A percentile compares a stretch with the other conserved stretches of the same genome.
Evolutionary conservation across 2,113 vertebrate species (phyloP).

Genomic region (Sceloporus tristichus): DNA sequence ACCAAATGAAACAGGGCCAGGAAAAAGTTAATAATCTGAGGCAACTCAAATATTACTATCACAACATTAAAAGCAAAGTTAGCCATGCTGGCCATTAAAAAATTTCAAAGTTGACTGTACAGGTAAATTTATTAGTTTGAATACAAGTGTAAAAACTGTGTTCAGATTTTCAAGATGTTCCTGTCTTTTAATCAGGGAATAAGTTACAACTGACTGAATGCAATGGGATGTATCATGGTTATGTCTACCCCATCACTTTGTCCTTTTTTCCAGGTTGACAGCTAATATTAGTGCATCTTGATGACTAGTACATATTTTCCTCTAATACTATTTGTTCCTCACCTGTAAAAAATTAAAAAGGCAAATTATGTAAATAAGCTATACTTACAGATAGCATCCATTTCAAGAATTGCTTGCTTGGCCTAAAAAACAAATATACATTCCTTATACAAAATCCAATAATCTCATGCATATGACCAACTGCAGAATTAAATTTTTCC

Average conservation of each 20-base stretch:
- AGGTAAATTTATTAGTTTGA: no score
- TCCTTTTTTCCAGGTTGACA: neutral
- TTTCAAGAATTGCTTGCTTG: slow-evolving; percentile 97
- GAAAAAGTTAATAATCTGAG: no score
- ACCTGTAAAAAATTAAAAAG: slow-evolving; percentile 3
- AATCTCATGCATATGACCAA: neutral
- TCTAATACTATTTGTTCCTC: neutral
- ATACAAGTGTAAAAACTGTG: no score
- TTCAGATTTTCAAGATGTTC: neutral
- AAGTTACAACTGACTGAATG: no score
- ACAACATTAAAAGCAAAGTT: no score
- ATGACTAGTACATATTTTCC: neutral
- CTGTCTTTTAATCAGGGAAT: no score
- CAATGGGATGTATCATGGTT: no score
- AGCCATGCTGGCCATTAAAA: no score
- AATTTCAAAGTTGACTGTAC: no score
- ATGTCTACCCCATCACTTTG: neutral
- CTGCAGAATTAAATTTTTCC: neutral
- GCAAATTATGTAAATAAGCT: slow-evolving; percentile 4
- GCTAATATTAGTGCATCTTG: neutral
- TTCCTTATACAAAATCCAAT: neutral
- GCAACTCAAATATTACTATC: no score
- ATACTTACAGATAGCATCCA: slow-evolving; percentile 96
- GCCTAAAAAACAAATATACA: slow-evolving; percentile 83
- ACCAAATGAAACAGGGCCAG: no score